Evolutionary conservation across 2,888 invertebrate genomes (phyloP).

Genomic region (Hemaris fuciformis): DNA sequence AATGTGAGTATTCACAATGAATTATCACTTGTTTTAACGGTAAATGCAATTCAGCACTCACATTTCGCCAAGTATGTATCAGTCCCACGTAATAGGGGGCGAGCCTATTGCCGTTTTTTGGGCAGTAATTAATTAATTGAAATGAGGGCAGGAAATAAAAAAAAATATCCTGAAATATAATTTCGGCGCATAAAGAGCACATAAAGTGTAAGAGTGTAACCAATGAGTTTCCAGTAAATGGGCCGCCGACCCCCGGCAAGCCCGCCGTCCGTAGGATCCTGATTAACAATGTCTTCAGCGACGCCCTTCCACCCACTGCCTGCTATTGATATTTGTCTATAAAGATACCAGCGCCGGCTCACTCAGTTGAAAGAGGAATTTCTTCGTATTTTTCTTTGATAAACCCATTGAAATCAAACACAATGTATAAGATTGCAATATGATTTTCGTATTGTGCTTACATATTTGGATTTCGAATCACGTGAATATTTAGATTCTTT

Average conservation of each 20-base stretch:
- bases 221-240: not conserved
- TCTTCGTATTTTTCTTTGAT: slow-evolving; percentile 39
- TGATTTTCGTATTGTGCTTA: slow-evolving; percentile 15
- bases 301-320: slow-evolving; percentile 30
- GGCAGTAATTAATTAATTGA: too few species aligned
- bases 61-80: too few species aligned
- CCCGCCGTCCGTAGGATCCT: slow-evolving; percentile 13
- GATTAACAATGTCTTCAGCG: slow-evolving; percentile 41
- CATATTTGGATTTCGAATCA: not conserved
- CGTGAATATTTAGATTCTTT: not conserved
- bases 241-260: not conserved
- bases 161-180: not conserved
- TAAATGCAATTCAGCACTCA: too few species aligned
- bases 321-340: slow-evolving; percentile 35
- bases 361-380: not conserved
- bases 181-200: not conserved
- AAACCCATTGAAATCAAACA: slow-evolving; percentile 26
- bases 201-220: not conserved
- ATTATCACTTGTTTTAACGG: too few species aligned
- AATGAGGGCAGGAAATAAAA: not conserved
- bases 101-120: too few species aligned
- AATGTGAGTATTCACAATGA: too few species aligned
- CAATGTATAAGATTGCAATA: slow-evolving; percentile 19
- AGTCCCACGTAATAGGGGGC: too few species aligned
- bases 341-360: not conserved